Percentiles rank a stretch among this genome's conserved stretches.
These are phyloP conservation scores for Apeira syringaria DNA, from an alignment of 2,888 invertebrate species.

Conservation along the genomic window DNA sequence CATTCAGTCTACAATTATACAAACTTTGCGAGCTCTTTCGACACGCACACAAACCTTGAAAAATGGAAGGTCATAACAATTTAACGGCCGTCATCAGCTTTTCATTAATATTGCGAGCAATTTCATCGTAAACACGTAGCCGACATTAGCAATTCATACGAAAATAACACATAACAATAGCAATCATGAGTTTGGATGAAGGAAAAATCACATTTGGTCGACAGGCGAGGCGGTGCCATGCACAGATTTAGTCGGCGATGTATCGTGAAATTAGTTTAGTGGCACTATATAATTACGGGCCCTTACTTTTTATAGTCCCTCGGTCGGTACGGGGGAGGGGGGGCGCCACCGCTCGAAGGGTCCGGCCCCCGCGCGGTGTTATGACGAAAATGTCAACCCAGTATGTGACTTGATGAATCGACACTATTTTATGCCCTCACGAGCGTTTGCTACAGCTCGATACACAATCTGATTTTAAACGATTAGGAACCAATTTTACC, in stretches of 20 bases:
- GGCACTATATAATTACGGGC: constrained; percentile 82
- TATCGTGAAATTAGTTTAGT: constrained; percentile 84
- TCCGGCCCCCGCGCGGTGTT: constrained; percentile 58
- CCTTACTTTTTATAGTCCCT: constrained; percentile 77
- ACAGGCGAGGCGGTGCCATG: constrained; percentile 77
- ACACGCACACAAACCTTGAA: constrained; percentile 46
- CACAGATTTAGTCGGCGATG: constrained; percentile 82
- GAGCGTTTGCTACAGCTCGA: constrained; percentile 40
- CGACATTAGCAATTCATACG: constrained; percentile 75
- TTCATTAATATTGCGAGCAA: constrained; percentile 57
- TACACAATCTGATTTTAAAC: constrained; percentile 25
- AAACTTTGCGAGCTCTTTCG: constrained; percentile 31
- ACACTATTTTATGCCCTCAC: constrained; percentile 73
- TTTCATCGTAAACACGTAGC: constrained; percentile 51
- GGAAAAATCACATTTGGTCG: constrained; percentile 74
- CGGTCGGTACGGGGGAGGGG: constrained; percentile 23
- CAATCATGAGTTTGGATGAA: constrained; percentile 72
- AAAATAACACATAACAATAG: constrained; percentile 78
- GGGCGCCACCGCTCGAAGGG: constrained; percentile 37
- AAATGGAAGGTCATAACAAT: constrained; percentile 50
- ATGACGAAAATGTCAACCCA: constrained; percentile 81
- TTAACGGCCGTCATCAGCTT: constrained; percentile 54
- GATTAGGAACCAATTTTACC: no score
- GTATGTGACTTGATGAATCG: constrained; percentile 81
- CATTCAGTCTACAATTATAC: constrained; percentile 37